A percentile compares a stretch with the other conserved stretches of the same genome.
Conservation (phyloP, 2,888 invertebrate species). For the Sthenelais limicola region DNA sequence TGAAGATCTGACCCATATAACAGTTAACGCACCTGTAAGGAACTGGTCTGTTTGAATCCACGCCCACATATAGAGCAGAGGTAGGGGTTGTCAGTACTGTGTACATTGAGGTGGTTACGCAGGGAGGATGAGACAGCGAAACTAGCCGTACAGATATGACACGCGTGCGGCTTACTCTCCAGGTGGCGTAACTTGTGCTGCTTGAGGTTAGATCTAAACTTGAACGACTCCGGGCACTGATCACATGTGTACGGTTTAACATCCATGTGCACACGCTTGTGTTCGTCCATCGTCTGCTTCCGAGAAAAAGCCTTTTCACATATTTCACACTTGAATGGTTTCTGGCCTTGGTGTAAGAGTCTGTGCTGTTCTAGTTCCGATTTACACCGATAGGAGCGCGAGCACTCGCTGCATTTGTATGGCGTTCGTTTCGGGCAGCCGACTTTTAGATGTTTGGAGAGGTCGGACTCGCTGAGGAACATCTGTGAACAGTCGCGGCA, state of each 20-base stretch:
- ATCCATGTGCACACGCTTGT: not conserved
- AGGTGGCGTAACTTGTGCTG: not conserved
- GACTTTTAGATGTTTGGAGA: not conserved
- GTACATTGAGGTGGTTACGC: conserved; percentile 5
- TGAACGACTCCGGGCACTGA: conserved; percentile 3
- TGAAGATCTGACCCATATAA: too few relatives aligned
- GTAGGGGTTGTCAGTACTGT: conserved; percentile 10
- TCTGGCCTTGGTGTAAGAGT: conserved; percentile 1
- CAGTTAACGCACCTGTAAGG: too few relatives aligned
- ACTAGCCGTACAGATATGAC: conserved; percentile 2
- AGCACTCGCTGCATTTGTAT: conserved; percentile 9
- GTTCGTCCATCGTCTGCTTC: conserved; percentile 10
- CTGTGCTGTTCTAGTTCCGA: conserved; percentile 5
- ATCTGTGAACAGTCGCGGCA: not conserved
- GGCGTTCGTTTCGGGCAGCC: not conserved
- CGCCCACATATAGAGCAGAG: conserved; percentile 30
- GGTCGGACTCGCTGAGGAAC: not conserved
- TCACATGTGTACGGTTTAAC: conserved; percentile 3
- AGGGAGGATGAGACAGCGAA: conserved; percentile 8
- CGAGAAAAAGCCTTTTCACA: conserved; percentile 11
- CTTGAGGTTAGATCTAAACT: not conserved
- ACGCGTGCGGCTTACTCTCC: not conserved
- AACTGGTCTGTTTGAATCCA: conserved; percentile 12
- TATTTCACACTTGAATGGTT: conserved; percentile 18
- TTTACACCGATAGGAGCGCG: not conserved